Evolutionary conservation across 2,888 invertebrate species (phyloP), one percentile per base, ranked within the genome.

Genomic region (Eudemis profundana): DNA sequence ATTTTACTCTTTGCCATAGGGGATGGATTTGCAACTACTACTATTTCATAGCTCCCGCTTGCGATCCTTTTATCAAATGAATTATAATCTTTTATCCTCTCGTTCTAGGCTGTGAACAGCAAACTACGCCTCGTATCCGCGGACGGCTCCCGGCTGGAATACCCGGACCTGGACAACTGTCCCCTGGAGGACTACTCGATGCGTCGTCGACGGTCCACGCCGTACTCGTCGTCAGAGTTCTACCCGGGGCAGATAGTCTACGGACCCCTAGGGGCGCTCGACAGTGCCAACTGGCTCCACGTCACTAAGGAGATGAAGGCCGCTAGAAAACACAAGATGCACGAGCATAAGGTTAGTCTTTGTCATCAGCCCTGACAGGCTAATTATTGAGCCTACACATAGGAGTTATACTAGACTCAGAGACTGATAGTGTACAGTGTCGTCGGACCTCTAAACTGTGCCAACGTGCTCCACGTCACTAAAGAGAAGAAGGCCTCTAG

Each of bases 221-320:
- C 90, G 0, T 92, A 92, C 74, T 87, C 90, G 2, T 89, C 92
- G 1, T 88, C 91, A 1, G 92, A 92, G 74, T 92, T 86, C 78
- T 92, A 92, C 68, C 91, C 91, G 0, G 91, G 90, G 0, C 92
- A 92, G 69, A 94, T 95, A 71, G 93, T 97, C 46, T 94, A 94
- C 78, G 97, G 97, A 0, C 94, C 95, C 0, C 86, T 96, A 19
- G 95, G 95, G 14, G 94, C 95, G 46, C 89, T 97, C 63, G 96
- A 96, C 74, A 95, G 94, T 68, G 96, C 96, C 1, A 95, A 95
- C 78, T 97, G 98, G 96, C 90, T 97, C 19, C 94, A 95, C 65
- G 94, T 95, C 70, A 95, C 96, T 5, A 95, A 96, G 82, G 94
- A 95, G 69, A 94, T 96, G 93, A 95, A 95, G 78, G 88, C 90